phyloP scores from a whole-genome alignment of 2,113 vertebrate species.

The Grus americana region DNA sequence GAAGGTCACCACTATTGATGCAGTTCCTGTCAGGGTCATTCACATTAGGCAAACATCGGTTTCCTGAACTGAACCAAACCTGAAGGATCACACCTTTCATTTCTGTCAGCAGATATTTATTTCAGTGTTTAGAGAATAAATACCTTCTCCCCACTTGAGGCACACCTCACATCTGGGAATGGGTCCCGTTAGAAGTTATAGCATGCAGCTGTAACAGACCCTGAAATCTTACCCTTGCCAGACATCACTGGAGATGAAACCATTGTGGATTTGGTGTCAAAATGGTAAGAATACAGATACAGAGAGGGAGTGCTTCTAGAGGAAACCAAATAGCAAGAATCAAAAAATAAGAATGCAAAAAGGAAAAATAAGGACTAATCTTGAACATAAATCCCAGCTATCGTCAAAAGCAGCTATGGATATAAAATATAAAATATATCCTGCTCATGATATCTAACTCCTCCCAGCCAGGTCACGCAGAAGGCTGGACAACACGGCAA shows the following conservation, averaged over 20 bases:
- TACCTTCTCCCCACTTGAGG: background rate
- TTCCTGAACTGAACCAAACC: background rate
- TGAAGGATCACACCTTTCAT: background rate
- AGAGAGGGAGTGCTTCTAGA: background rate
- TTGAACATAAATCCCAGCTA: background rate
- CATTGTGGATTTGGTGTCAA: background rate
- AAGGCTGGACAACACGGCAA: background rate
- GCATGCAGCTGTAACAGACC: background rate
- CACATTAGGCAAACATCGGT: background rate
- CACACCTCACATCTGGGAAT: accelerated
- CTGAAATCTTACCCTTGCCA: background rate
- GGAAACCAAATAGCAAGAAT: background rate
- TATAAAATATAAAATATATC: background rate
- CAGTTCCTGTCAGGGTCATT: background rate
- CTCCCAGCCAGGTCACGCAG: background rate
- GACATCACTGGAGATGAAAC: background rate
- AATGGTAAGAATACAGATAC: background rate
- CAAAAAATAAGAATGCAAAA: background rate
- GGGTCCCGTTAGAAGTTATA: background rate
- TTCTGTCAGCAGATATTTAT: background rate
- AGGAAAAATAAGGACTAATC: background rate
- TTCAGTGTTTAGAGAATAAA: background rate
- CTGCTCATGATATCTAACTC: background rate
- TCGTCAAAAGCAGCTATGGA: background rate
- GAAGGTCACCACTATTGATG: background rate